These are phyloP conservation scores for Aphelenchoides bicaudatus DNA, from an alignment of 2,888 invertebrate genomes.

Conservation along the genomic window DNA sequence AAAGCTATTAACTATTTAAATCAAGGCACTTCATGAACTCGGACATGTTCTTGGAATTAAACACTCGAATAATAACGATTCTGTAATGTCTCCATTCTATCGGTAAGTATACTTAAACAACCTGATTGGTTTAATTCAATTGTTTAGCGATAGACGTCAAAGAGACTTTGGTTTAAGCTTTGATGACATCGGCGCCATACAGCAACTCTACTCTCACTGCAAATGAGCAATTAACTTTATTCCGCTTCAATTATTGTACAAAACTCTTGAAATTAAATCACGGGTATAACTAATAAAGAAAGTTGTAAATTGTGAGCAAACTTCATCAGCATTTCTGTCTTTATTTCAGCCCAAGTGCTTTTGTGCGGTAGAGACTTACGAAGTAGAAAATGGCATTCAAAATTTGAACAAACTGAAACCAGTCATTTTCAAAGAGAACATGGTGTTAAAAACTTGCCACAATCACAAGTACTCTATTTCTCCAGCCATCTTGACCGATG, in stretches of 20 bases:
- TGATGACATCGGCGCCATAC: slow-evolving; percentile 31
- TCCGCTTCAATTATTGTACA: not conserved
- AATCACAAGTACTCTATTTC: slow-evolving; percentile 36
- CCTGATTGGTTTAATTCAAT: slow-evolving; percentile 6
- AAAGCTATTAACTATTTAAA: too few species aligned
- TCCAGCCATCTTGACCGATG: slow-evolving; percentile 39
- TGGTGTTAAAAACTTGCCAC: slow-evolving; percentile 23
- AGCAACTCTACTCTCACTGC: not conserved
- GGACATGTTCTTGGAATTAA: slow-evolving; percentile 56
- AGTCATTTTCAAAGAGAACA: slow-evolving; percentile 21
- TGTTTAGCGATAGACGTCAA: slow-evolving; percentile 23
- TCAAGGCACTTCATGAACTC: slow-evolving; percentile 56
- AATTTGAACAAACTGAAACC: slow-evolving; percentile 26
- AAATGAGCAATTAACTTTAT: not conserved
- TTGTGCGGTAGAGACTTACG: slow-evolving; percentile 24
- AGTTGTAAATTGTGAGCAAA: slow-evolving; percentile 10
- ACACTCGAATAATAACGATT: slow-evolving; percentile 41
- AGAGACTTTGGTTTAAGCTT: slow-evolving; percentile 21
- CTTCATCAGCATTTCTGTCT: slow-evolving; percentile 11
- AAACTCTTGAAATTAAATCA: slow-evolving; percentile 10
- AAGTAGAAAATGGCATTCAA: slow-evolving; percentile 26
- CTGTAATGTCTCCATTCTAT: slow-evolving; percentile 57
- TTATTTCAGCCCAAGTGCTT: slow-evolving; percentile 17
- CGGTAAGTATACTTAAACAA: slow-evolving; percentile 28
- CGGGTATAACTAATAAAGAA: not conserved